Base-by-base conservation (phyloP, 2,797 vertebrate genomes). In the Melanotaenia boesemani region DNA sequence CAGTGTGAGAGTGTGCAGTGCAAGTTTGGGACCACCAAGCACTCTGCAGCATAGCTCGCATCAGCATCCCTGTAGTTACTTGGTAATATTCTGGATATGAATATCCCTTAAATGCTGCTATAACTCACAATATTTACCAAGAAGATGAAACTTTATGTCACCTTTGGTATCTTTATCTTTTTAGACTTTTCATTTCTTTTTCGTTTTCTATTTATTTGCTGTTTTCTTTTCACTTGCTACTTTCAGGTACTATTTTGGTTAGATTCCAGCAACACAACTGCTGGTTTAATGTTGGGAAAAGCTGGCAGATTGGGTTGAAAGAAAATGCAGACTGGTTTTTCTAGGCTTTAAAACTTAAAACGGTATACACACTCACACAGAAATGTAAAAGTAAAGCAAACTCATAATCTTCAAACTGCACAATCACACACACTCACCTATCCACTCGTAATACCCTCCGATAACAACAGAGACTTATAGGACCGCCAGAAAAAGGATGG, bases 401-500 rank as follows among this genome's bases (percentile, higher is more conserved):
- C 62, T 59, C 59, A 26, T 20, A 52, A 52, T 44, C 28, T 44
- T 52, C 15, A 59, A 20, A 39, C 32, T 39, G 48, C 63, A 73
- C 56, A 34, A 15, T 60, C 36, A 64, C 67, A 7, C 68, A 70
- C 58, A 69, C 76, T 80, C 79, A 79, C 70, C 50, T 50, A 78
- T 66, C 18, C 57, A 37, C 63, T 77, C n/a, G 2, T 84, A 72
- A 89, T 88, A 70, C 77, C 78, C 57, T 66, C 73, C 0, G 78
- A 90, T 82, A 86, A 82, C 81, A 84, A 81, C 65, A 62, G 56
- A 57, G 71, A 81, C 75, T 82, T 77, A 74, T 39, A 76, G 75
- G 55, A 62, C 75, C 73, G 71, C 56, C 78, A 68, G 57, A 73
- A 79, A 72, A 76, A 67, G 78, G 60, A 84, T 69, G 57, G 60